Base-by-base conservation (phyloP, 30 jellyfish, hydroid and myxozoan species). In the Clytia hemisphaerica region DNA sequence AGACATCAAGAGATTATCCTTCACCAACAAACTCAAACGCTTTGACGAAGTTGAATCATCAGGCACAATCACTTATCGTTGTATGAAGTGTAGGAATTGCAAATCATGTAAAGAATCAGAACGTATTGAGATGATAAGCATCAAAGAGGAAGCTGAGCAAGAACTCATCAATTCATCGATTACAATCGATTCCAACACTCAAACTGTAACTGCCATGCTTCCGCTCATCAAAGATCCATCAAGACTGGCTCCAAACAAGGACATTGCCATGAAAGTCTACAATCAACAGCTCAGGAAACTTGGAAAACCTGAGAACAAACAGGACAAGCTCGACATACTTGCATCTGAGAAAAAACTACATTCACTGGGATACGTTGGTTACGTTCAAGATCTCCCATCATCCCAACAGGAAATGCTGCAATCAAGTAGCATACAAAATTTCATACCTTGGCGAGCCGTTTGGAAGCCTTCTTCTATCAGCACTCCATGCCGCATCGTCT, bases 241-340 rank as follows among this genome's bases (percentile, higher is more conserved):
- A n/a, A 22, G 30, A 28, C 22, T 53, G 38, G 67, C 38, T 53
- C 67, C 67, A 25, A 53, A 53, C 22, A 53, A 53, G 38, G 67
- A 53, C 14, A 53, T 53, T 24, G 67, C 67, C 15, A 24, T 53
- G 16, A 53, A 53, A 24, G 30, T 24, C 15, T 53, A 53, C 54
- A 12, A 42, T 42, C 54, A 42, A 42, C 54, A 42, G 54, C 19
- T 42, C 14, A 42, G 54, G 19, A 42, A 42, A 21, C 19, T 42
- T 16, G 54, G 19, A n/a, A n/a, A n/a, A n/a, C n/a, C n/a, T 7
- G 16, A 40, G 53, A 40, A 40, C 16, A 10, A 10, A 10, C 12
- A 14, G 21, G 66, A 51, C 14, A 51, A 51, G 29, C 28, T 9
- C 9, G 66, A 51, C 35, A 51, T 51, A 10, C 12, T 51, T 7